Evolutionary conservation across 1,140 invertebrate genomes (phyloP).

Genomic region (Pachypsylla venusta): DNA sequence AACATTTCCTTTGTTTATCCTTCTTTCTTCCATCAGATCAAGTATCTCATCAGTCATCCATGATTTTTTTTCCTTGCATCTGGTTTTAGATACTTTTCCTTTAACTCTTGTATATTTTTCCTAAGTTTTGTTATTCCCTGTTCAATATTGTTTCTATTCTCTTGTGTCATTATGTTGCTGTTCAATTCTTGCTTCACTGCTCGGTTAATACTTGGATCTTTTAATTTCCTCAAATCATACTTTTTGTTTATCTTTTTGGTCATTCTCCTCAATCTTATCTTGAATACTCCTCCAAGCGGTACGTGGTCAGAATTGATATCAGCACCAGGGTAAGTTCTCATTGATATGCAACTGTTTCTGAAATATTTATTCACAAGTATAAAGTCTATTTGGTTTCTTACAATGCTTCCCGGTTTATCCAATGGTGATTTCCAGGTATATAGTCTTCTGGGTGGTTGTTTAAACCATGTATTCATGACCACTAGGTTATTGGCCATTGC

Average conservation of each 20-base stretch:
- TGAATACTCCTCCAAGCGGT: conserved; percentile 16
- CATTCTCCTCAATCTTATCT: conserved; percentile 10
- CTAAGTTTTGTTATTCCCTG: too few relatives aligned
- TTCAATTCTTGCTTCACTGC: background rate
- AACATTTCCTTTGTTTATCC: too few relatives aligned
- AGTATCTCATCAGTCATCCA: too few relatives aligned
- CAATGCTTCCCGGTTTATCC: too few relatives aligned
- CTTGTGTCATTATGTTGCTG: background rate
- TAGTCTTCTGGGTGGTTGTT: conserved; percentile 22
- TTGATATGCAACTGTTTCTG: conserved; percentile 23
- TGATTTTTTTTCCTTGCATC: conserved; percentile 22
- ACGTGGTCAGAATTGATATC: conserved; percentile 28
- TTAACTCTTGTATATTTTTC: too few relatives aligned
- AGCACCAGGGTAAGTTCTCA: conserved; percentile 21
- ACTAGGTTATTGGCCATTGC: too few relatives aligned
- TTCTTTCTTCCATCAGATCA: conserved; percentile 22
- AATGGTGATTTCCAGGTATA: too few relatives aligned
- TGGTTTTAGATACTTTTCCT: too few relatives aligned
- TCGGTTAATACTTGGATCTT: conserved; percentile 3
- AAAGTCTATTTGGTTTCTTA: conserved; percentile 29
- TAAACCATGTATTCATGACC: too few relatives aligned
- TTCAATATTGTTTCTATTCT: background rate
- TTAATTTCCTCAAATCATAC: conserved; percentile 4
- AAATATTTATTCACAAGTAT: conserved; percentile 25
- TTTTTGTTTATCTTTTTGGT: background rate